Conservation (phyloP, 2,888 invertebrate genomes). For the Apotomis betuletana region DNA sequence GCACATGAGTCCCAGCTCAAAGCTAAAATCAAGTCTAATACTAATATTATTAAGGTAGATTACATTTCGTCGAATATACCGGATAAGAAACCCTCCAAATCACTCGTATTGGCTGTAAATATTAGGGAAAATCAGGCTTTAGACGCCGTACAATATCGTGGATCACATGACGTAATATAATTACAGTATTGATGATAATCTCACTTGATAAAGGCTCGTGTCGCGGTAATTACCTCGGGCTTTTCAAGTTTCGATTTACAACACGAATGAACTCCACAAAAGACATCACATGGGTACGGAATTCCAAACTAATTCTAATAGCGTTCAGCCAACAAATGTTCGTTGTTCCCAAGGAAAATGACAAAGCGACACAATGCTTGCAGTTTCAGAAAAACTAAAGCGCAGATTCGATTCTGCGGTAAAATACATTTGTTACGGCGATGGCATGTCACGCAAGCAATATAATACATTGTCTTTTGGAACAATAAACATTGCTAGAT, state of each 20-base stretch:
- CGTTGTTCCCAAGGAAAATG: slow-evolving; percentile 33
- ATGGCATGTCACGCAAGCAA: slow-evolving; percentile 48
- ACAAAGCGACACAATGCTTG: slow-evolving; percentile 34
- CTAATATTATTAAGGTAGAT: slow-evolving; percentile 4
- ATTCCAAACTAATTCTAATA: neutral
- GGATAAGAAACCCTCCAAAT: slow-evolving; percentile 22
- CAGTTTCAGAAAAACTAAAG: slow-evolving; percentile 42
- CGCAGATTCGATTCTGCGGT: slow-evolving; percentile 43
- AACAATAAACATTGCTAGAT: slow-evolving; percentile 37
- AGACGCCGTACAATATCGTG: slow-evolving; percentile 19
- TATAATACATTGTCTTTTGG: slow-evolving; percentile 43
- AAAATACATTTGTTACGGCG: slow-evolving; percentile 44
- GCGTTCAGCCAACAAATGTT: neutral
- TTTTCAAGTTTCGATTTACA: slow-evolving; percentile 5
- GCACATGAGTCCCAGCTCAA: neutral
- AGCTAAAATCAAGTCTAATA: slow-evolving; percentile 1
- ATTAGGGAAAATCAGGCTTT: slow-evolving; percentile 22
- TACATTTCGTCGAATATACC: neutral
- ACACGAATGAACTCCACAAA: slow-evolving; percentile 23
- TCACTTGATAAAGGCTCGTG: slow-evolving; percentile 12
- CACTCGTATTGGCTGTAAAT: slow-evolving; percentile 29
- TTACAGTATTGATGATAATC: slow-evolving; percentile 29
- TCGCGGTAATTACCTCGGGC: slow-evolving; percentile 17
- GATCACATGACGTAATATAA: slow-evolving; percentile 26
- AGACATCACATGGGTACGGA: neutral